Evolutionary conservation across 2,797 vertebrate genomes (phyloP).

Genomic region (Nyctibius grandis): DNA sequence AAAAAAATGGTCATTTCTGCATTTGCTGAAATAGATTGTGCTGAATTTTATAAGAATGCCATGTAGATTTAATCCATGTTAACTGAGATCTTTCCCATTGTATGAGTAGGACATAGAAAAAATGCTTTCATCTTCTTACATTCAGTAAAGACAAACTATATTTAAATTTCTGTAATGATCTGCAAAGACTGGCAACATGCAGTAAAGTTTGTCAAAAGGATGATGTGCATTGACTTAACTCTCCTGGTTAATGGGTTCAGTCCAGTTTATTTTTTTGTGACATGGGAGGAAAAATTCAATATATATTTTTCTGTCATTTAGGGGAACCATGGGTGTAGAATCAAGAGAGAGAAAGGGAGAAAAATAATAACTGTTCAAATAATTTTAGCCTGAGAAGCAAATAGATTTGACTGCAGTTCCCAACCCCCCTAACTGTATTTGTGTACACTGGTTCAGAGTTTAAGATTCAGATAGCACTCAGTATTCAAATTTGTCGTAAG

Average conservation of each 20-base stretch:
- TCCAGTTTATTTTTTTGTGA: not conserved
- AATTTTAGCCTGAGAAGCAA: conserved; percentile 43
- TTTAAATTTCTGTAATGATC: conserved; percentile 20
- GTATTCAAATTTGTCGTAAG: conserved; percentile 65
- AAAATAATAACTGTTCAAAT: conserved; percentile 33
- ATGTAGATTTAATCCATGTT: not conserved
- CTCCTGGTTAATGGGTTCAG: not conserved
- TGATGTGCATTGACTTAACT: not conserved
- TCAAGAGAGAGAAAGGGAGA: not conserved
- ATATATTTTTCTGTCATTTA: conserved; percentile 35
- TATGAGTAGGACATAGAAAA: not conserved
- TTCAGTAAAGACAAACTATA: conserved; percentile 26
- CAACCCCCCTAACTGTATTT: conserved; percentile 7
- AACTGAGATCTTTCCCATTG: not conserved
- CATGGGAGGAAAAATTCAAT: not conserved
- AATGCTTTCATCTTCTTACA: not conserved
- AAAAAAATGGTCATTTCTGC: conserved; percentile 51
- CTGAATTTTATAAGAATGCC: not conserved
- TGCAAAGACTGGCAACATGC: not conserved
- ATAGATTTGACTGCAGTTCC: conserved; percentile 11
- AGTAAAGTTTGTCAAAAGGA: not conserved
- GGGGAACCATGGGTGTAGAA: not conserved
- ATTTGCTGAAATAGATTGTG: conserved; percentile 27
- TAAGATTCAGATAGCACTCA: conserved; percentile 56
- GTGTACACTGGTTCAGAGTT: conserved; percentile 21